These are phyloP conservation scores for Chloebia gouldiae DNA, from an alignment of 2,113 vertebrate genomes.

Conservation along the genomic window DNA sequence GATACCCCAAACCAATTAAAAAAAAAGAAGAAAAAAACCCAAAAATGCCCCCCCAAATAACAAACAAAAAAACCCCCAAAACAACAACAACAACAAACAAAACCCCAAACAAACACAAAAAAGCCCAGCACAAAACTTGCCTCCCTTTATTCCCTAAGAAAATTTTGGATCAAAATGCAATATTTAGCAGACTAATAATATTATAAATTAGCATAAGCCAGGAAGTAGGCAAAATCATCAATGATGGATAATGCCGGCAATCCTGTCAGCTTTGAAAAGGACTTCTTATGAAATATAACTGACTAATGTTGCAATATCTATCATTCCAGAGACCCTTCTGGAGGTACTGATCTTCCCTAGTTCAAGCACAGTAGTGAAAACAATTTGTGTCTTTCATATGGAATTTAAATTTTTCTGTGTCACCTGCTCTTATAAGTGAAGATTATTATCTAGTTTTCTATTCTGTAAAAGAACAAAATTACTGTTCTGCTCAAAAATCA, in stretches of 20 bases:
- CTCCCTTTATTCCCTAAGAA: background rate
- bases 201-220: background rate
- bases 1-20: background rate
- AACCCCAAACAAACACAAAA: background rate
- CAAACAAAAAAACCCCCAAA: background rate
- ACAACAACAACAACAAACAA: background rate
- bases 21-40: background rate
- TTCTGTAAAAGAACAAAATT: conserved; percentile 37
- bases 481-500: conserved; percentile 24
- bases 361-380: conserved; percentile 32
- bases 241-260: background rate
- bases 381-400: conserved; percentile 55
- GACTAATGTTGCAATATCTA: background rate
- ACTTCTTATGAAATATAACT: background rate
- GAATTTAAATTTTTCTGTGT: conserved; percentile 62
- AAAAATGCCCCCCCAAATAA: background rate
- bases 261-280: background rate
- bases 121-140: background rate
- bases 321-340: conserved; percentile 7
- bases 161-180: background rate
- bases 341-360: conserved; percentile 40
- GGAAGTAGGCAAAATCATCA: background rate
- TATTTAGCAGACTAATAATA: background rate
- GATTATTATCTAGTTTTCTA: conserved; percentile 29
- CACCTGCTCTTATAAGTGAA: conserved; percentile 39